These are phyloP conservation scores for Lichenostomus cassidix DNA, from an alignment of 2,113 vertebrate species.

Conservation along the genomic window DNA sequence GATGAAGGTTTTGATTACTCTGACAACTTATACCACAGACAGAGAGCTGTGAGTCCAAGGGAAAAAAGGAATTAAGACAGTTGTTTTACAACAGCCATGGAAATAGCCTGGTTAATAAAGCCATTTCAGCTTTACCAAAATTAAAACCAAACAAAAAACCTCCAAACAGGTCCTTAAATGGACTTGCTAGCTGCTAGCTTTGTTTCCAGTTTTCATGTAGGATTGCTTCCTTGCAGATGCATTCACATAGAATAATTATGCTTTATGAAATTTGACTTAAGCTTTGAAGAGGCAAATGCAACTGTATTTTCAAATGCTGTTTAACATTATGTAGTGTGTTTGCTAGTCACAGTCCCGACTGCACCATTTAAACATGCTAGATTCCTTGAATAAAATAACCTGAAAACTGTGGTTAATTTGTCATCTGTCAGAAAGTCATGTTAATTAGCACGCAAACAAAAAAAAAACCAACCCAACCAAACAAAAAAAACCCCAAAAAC, in stretches of 20 bases:
- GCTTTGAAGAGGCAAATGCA: not conserved
- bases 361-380: not conserved
- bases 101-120: not conserved
- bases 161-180: not conserved
- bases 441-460: not conserved
- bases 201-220: not conserved
- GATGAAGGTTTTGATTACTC: not conserved
- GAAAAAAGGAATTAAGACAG: not conserved
- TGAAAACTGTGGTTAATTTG: not conserved
- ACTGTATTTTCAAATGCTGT: not conserved
- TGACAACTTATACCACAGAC: not conserved
- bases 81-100: not conserved
- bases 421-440: not conserved
- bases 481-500: not conserved
- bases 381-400: not conserved
- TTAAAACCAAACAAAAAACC: not conserved
- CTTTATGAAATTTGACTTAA: accelerated
- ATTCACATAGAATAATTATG: not conserved
- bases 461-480: not conserved
- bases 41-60: not conserved
- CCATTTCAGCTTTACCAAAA: not conserved
- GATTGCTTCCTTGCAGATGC: not conserved
- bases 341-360: not conserved
- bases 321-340: not conserved
- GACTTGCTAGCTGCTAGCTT: not conserved